Evolutionary conservation across 2,888 invertebrate genomes (phyloP), one percentile per base, ranked within the genome.

Genomic region (Acleris laterana): DNA sequence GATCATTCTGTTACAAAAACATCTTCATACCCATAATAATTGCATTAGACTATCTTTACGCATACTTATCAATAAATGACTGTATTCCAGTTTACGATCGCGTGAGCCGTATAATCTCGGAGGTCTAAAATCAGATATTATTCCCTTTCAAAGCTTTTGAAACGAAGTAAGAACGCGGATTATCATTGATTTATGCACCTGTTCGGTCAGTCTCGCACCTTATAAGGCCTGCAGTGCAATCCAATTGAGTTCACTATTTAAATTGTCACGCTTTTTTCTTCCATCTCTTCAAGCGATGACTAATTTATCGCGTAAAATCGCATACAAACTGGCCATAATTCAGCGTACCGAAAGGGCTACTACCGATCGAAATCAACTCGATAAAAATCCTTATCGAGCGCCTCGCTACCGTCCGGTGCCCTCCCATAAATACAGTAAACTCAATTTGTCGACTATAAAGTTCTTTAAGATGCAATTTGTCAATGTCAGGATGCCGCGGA

Each of bases 361-460:
- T 25, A 46, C 61, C 55, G 57, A 62, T 66, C 51, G 48, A 17
- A 44, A 66, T 68, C 68, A 56, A 32, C 46, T 38, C 55, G 50
- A 70, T 73, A 72, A 71, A 73, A 73, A 68, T 69, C 69, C 74
- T 75, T 79, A 78, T 77, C 79, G 74, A 70, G 70, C 75, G 79
- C 81, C 80, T 79, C 78, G 77, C 70, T 68, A 71, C 75, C 69
- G 70, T 68, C 69, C 38, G 38, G 11, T 71, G 75, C 76, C 65
- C 77, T 72, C 75, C 74, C 78, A 84, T 86, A 87, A 87, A 87
- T 84, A 85, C 84, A 79, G 83, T 80, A 85, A 81, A 84, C 82
- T 85, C 89, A 90, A 90, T 90, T 90, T 88, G 90, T 88, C 85
- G 75, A 75, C 82, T 79, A 82, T 88, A 88, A 89, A 87, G 73